Base-by-base conservation (phyloP, 2,888 invertebrate genomes). In the Thymelicus lineola region DNA sequence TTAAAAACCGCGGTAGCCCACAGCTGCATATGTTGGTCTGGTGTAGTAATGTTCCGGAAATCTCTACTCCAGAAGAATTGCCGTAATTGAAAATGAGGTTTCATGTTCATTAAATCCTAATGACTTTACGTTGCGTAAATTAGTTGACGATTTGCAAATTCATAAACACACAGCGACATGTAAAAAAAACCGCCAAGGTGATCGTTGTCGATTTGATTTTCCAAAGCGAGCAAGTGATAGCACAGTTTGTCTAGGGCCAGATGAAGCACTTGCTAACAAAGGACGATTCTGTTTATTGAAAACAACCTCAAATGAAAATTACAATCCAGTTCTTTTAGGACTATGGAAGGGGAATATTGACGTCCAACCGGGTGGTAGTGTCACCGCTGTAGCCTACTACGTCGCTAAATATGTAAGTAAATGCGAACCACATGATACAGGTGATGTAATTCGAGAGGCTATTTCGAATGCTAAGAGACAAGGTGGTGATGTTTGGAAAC, bases 281-380 rank as follows among this genome's bases (percentile, higher is more conserved):
- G 80, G 81, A 7, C 77, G 82, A 69, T 79, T 83, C 64, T 82
- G 80, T 73, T 17, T 72, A 28, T 59, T 85, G 20, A 77, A 77
- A 79, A 57, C 82, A 75, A 77, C 58, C 0, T 20, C 76, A 38
- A 55, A 76, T 0, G 75, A 80, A 77, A 84, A 83, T 73, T 84
- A 82, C 66, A 83, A 80, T 75, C 7, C 78, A 17, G 36, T 10
- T 28, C 58, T 83, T 14, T 45, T 82, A 15, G 55, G 48, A 12
- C 7, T 84, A 53, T 83, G 81, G 81, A 17, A 76, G 45, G 85
- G 73, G 5, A 84, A 85, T 59, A 86, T 86, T 63, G 81, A 83
- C 60, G 71, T 86, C 0, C 82, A 84, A 64, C 82, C 82, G 5
- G 82, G 81, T 72, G 82, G 84, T 10, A 80, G 58, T 70, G 75